Conservation (phyloP, 2,888 invertebrate genomes). For the Caenorhabditis sp. region DNA sequence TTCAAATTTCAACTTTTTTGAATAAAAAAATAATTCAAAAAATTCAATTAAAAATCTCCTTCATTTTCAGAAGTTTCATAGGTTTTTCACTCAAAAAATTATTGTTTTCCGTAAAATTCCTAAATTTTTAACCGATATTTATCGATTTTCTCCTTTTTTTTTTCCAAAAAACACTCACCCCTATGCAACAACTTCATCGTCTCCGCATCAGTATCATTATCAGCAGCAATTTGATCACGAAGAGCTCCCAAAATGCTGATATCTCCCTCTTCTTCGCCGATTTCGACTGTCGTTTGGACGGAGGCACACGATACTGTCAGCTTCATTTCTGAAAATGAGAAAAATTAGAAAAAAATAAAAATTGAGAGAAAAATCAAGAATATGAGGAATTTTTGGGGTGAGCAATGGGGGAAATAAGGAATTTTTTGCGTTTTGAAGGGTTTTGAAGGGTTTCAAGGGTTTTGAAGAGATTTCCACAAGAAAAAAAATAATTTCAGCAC, state of each 20-base stretch:
- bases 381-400: too few relatives aligned
- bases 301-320: constrained; percentile 52
- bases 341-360: neutral
- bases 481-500: too few relatives aligned
- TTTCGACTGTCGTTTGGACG: constrained; percentile 39
- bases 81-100: too few relatives aligned
- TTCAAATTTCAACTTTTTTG: neutral
- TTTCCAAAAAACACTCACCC: constrained; percentile 63
- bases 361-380: neutral
- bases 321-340: constrained; percentile 45
- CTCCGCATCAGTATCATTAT: constrained; percentile 66
- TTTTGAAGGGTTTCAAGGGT: too few relatives aligned
- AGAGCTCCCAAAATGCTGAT: constrained; percentile 67
- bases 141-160: too few relatives aligned
- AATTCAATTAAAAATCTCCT: too few relatives aligned
- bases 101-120: too few relatives aligned
- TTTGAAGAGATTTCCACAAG: too few relatives aligned
- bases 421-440: neutral
- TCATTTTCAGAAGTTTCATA: too few relatives aligned
- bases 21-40: too few relatives aligned
- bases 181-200: constrained; percentile 73
- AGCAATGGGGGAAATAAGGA: neutral
- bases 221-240: constrained; percentile 63
- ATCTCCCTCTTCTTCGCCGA: constrained; percentile 44
- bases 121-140: neutral